Evolutionary conservation across 2,797 vertebrate genomes (phyloP), one percentile per base, ranked within the genome.

Genomic region (Lacerta agilis): DNA sequence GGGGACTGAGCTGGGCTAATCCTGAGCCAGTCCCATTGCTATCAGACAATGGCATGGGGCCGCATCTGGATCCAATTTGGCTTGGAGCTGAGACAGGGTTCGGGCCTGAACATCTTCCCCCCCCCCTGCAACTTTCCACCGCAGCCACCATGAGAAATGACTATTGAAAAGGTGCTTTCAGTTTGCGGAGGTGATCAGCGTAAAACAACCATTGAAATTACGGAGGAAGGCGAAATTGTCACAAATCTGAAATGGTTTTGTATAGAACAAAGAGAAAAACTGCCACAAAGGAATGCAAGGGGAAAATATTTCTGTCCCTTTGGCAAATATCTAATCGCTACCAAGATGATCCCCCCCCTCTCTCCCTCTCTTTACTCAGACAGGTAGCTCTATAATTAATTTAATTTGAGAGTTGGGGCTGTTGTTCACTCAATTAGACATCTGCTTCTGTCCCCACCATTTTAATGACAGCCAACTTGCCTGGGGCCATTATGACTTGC

Each of bases 381-480:
- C 58, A 89, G 87, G 83, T 85, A 81, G 64, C 58, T 20, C 58
- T 41, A 61, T 43, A 89, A 81, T 76, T 85, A 75, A 80, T 81
- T 73, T 80, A 33, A 75, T 76, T 66, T 33, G 58, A 75, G 83
- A 75, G 38, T 23, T 36, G 66, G 33, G n/a, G 69, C 33, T 89
- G 67, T 76, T 55, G 77, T 73, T 85, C 58, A 81, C 69, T 66
- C 83, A 75, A 67, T 81, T 81, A 67, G 41, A 76, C 78, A 76
- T 75, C 78, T 89, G 87, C 41, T 88, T 88, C 87, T 73, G 38
- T 82, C 77, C 83, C 69, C 23, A 27, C 78, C 27, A 38, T 73
- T 85, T 85, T 81, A 81, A 80, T 81, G 58, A 75, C 33, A 80
- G 55, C 78, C 69, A 85, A 38, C 25, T 75, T 85, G 77, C 83